Conservation (phyloP, 2,797 vertebrate species). For the Micropoecilia bifurca region DNA sequence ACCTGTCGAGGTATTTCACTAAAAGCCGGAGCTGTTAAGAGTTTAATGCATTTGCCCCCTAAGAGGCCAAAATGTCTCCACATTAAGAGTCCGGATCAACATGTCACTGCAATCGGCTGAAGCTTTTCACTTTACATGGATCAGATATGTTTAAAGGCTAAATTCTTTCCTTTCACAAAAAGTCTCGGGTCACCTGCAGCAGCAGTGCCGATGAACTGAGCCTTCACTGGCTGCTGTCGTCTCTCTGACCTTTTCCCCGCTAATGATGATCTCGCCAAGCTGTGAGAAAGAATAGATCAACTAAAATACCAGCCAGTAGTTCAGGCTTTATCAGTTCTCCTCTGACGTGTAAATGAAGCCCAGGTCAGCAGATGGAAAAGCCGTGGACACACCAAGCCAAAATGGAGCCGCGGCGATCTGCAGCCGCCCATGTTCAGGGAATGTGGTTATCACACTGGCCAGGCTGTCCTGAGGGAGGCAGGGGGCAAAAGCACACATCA, state of each 20-base stretch:
- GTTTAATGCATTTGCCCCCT: not conserved
- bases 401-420: constrained; percentile 8
- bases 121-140: not conserved
- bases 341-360: constrained; percentile 40
- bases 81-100: not conserved
- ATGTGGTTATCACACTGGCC: constrained; percentile 39
- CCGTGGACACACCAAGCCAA: constrained; percentile 21
- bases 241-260: constrained; percentile 71
- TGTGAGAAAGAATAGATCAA: constrained; percentile 53
- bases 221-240: not conserved
- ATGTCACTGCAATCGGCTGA: not conserved
- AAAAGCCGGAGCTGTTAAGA: not conserved
- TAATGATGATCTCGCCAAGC: constrained; percentile 53
- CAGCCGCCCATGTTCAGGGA: constrained; percentile 45
- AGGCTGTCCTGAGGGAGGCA: constrained; percentile 12
- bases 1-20: not conserved
- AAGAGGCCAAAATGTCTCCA: not conserved
- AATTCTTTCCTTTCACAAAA: constrained; percentile 8
- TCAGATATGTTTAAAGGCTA: constrained; percentile 9
- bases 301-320: constrained; percentile 72
- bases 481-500: not conserved
- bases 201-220: not conserved
- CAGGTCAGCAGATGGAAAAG: constrained; percentile 53
- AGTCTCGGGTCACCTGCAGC: constrained; percentile 12
- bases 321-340: constrained; percentile 62